Evolutionary conservation across 2,888 invertebrate species (phyloP), one percentile per base, ranked within the genome.

Genomic region (Yponomeuta plumbellus): DNA sequence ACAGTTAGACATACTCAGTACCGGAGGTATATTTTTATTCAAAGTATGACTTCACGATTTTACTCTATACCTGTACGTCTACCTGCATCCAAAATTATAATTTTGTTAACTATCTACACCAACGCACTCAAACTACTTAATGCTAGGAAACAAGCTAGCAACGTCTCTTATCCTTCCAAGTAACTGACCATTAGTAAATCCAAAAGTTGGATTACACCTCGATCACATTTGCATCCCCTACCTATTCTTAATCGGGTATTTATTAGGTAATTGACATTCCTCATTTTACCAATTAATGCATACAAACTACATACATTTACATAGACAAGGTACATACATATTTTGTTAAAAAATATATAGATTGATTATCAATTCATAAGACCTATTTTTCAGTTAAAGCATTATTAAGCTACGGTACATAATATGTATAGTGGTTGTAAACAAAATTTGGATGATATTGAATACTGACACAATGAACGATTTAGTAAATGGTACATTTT

Each of bases 351-450:
- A 84, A 64, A 67, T 67, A 80, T 83, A 83, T 83, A 84, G 80
- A 76, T 65, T 83, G 75, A 84, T 86, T 80, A 17, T 80, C 85
- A 84, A 81, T 86, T 90, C 89, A 89, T 90, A 90, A 90, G 89
- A 89, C 80, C 78, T 34, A 34, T 34, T 34, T 88, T 88, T 84
- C 84, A 81, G 80, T 88, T 89, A 89, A 89, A 90, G 89, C 90
- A 84, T 86, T 80, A 74, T 80, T 84, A 87, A 86, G 88, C 88
- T 88, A 86, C 83, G 75, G 75, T 76, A 78, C 77, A 77, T n/a
- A 71, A 71, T 74, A 10, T 34, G 73, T 71, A 73, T 71, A 68
- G 69, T n/a, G 56, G 8, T 58, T 58, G 8, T 11, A 21, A 21
- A 58, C 21, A 10, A 58, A 52, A 22, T 20, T 11, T 58, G 21